Base-by-base conservation (phyloP, 2,888 invertebrate species). In the Neoitamus cyanurus region DNA sequence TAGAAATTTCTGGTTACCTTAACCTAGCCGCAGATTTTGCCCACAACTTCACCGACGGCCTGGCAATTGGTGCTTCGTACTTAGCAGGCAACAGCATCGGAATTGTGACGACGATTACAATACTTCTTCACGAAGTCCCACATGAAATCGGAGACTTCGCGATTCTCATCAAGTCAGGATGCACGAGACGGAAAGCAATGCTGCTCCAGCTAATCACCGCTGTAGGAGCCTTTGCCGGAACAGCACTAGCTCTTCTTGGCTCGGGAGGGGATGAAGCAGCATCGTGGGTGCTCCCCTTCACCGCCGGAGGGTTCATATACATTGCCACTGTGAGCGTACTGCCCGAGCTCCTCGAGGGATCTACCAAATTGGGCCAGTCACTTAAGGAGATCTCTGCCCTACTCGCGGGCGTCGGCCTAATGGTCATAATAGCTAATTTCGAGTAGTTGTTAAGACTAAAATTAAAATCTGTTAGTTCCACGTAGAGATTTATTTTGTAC, bases 131-230 rank as follows among this genome's bases (percentile, higher is more conserved):
- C 91, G 99, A 99, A 93, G 97, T 99, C 86, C 99, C 99, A 42
- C 99, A 99, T 92, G 99, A 99, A 92, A 99, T 99, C 90, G 99
- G 99, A 48, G 99, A 99, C 91, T 99, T 98, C 93, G 99, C 99
- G 13, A 99, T 99, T 90, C 94, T 99, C 84, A 95, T 99, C 84
- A 98, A 99, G 91, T 98, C 99, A 73, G 99, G 99, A 30, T 99
- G 98, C 90, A 96, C 96, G 7, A 94, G 97, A 88, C 95, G 93
- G 89, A 98, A 98, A 92, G 99, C 99, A 0, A 99, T 99, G 96
- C 91, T 96, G 89, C 92, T 99, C 84, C 99, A 99, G 90, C 92
- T 99, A 86, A 92, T 97, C 5, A 99, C 99, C 48, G 99, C 99
- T 1, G 89, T 98, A 85, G 99, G 99, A 86, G 99, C 99, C 30